Conservation (phyloP, 2,113 vertebrate species). For the Hyla sarda region DNA sequence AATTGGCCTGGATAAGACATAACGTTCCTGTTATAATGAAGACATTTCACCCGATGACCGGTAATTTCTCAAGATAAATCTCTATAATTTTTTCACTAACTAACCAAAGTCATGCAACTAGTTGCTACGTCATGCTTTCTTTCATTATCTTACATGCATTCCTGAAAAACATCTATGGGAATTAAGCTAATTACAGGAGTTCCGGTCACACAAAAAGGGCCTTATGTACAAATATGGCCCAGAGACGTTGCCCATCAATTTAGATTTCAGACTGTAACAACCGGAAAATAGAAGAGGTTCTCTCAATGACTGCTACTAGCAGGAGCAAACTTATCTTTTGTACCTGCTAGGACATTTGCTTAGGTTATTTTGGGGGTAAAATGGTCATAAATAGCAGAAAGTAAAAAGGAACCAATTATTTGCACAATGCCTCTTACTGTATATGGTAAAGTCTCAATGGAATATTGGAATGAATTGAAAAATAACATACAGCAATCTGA, state of each 20-base stretch:
- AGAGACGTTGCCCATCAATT: too few relatives aligned
- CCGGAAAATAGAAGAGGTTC: too few relatives aligned
- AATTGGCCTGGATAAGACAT: constrained; percentile 37
- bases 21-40: constrained; percentile 20
- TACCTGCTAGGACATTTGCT: background rate
- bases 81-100: background rate
- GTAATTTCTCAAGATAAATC: constrained; percentile 34
- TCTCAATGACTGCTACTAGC: too few relatives aligned
- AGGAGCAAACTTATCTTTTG: too few relatives aligned
- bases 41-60: constrained; percentile 50
- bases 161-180: background rate
- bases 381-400: too few relatives aligned
- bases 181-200: background rate
- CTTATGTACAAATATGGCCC: background rate
- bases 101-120: constrained; percentile 25
- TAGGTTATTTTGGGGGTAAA: too few relatives aligned
- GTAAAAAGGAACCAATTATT: background rate
- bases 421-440: background rate
- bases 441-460: background rate
- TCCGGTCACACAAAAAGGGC: background rate
- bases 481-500: too few relatives aligned
- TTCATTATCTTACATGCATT: background rate
- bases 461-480: too few relatives aligned
- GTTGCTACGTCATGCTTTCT: background rate
- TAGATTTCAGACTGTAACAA: too few relatives aligned